Evolutionary conservation across 2,113 vertebrate species (phyloP).

Genomic region (Rhizomys pruinosus): DNA sequence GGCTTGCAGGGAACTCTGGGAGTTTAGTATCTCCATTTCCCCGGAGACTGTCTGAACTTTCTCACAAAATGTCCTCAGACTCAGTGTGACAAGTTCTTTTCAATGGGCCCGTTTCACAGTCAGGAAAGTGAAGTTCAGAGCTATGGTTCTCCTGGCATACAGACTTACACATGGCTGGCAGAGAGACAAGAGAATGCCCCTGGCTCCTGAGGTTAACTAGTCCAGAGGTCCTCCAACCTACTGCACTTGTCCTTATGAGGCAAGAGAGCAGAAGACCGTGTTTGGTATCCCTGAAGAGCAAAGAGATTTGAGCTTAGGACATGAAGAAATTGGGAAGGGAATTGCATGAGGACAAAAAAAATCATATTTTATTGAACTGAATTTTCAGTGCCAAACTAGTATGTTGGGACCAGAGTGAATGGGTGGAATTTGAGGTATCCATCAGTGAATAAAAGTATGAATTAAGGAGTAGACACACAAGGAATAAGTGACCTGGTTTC

Average conservation of each 20-base stretch:
- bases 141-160: fast-evolving
- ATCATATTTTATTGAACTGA: neutral
- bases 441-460: neutral
- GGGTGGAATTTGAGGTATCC: neutral
- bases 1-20: fast-evolving
- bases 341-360: neutral
- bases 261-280: neutral
- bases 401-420: neutral
- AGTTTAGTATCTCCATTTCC: too few species aligned
- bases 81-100: neutral
- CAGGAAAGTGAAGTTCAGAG: neutral
- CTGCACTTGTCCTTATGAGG: fast-evolving
- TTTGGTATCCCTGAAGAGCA: neutral
- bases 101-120: neutral
- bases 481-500: neutral
- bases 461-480: neutral
- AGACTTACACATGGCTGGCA: fast-evolving
- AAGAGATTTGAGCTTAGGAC: neutral
- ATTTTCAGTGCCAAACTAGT: neutral
- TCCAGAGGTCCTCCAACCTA: too few species aligned
- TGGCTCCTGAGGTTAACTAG: neutral
- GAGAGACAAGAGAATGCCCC: fast-evolving
- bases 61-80: neutral
- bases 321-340: neutral
- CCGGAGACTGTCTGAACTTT: neutral